phyloP scores from a whole-genome alignment of 2,113 vertebrate species.

The Coptodon rendalli region DNA sequence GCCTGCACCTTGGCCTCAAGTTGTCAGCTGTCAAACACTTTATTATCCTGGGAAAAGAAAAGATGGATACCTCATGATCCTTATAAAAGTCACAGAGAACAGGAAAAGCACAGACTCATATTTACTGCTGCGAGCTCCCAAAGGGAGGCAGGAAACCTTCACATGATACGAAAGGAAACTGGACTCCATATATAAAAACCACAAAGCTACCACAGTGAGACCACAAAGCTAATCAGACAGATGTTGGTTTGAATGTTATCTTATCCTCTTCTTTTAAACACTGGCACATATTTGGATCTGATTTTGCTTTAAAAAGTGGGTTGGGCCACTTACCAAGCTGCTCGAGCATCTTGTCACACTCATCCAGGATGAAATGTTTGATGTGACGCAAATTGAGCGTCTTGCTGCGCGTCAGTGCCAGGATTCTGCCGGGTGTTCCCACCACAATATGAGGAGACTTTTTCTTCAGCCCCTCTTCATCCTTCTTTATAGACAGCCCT shows the following conservation, averaged over 20 bases:
- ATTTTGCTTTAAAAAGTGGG: background rate
- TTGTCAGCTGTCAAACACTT: background rate
- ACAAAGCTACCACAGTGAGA: background rate
- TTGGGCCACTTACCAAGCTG: background rate
- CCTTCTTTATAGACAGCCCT: conserved; percentile 82
- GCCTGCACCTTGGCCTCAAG: background rate
- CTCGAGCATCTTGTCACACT: background rate
- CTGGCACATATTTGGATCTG: background rate
- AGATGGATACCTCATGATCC: background rate
- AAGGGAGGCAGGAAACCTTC: background rate
- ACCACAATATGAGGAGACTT: conserved; percentile 85
- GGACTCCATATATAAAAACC: background rate
- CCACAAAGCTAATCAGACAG: background rate
- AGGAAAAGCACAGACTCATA: background rate
- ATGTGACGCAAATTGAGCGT: background rate
- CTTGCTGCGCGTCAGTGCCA: background rate
- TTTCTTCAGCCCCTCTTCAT: conserved; percentile 81
- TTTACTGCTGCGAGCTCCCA: background rate
- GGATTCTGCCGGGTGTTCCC: conserved; percentile 68
- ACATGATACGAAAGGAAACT: background rate
- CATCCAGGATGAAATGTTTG: background rate
- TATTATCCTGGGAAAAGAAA: background rate
- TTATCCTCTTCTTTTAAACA: background rate
- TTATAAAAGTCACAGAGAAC: background rate
- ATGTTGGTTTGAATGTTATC: background rate